phyloP scores from a whole-genome alignment of 1,140 invertebrate genomes.

The Polyergus mexicanus region DNA sequence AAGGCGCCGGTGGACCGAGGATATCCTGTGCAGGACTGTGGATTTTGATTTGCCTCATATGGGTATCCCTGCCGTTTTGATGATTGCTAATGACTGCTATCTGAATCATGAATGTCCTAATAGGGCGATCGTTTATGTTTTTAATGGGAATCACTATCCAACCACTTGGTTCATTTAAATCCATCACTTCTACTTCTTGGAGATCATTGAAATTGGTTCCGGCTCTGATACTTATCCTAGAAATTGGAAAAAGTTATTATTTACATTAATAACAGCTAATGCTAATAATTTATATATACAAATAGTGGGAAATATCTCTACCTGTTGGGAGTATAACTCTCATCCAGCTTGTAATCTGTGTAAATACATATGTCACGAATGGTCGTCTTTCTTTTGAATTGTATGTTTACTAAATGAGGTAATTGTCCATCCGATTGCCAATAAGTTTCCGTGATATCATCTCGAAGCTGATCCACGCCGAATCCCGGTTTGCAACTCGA shows the following conservation, averaged over 20 bases:
- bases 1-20: conserved; percentile 90
- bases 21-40: conserved; percentile 95
- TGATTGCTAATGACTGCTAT: conserved; percentile 99
- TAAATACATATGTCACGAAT: conserved; percentile 98
- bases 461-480: conserved; percentile 98
- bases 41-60: conserved; percentile 98
- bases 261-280: not conserved
- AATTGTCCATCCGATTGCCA: conserved; percentile 99
- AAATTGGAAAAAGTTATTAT: not conserved
- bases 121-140: conserved; percentile 94
- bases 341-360: conserved; percentile 99
- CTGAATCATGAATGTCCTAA: conserved; percentile 98
- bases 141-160: conserved; percentile 98
- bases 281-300: conserved; percentile 13
- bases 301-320: conserved; percentile 72
- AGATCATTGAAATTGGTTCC: conserved; percentile 99
- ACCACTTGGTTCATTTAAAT: conserved; percentile 97
- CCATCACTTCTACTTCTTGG: conserved; percentile 98
- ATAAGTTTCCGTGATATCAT: conserved; percentile 98
- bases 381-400: conserved; percentile 98
- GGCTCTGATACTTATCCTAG: conserved; percentile 96
- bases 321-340: conserved; percentile 99
- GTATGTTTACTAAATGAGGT: conserved; percentile 99
- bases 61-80: conserved; percentile 99
- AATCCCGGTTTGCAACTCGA: conserved; percentile 99